These are phyloP conservation scores for Acronicta alni DNA, from an alignment of 2,888 invertebrate genomes.

Conservation along the genomic window DNA sequence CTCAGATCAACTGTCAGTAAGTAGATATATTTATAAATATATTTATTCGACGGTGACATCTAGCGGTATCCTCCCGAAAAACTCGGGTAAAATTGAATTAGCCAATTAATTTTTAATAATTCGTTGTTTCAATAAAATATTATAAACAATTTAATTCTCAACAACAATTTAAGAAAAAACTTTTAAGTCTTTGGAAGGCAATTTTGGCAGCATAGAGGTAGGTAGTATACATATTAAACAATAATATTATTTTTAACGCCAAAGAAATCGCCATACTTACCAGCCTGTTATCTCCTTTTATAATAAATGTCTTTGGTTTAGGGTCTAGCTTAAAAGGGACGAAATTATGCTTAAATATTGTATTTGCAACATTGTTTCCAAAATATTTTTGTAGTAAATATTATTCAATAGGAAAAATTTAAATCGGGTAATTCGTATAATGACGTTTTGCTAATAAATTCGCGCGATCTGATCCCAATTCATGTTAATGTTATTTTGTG, in stretches of 20 bases:
- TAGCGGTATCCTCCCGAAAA: constrained; percentile 23
- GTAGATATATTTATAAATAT: too few relatives aligned
- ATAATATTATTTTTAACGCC: too few relatives aligned
- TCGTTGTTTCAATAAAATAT: constrained; percentile 48
- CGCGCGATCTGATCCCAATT: constrained; percentile 69
- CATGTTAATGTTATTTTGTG: constrained; percentile 25
- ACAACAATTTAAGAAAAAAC: constrained; percentile 31
- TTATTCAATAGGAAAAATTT: constrained; percentile 37
- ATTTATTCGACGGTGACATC: constrained; percentile 13
- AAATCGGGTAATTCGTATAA: constrained; percentile 49
- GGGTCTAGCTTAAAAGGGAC: constrained; percentile 33
- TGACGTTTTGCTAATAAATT: constrained; percentile 69
- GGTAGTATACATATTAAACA: too few relatives aligned
- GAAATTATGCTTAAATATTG: constrained; percentile 32
- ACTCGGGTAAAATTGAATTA: constrained; percentile 23
- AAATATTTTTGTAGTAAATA: constrained; percentile 33
- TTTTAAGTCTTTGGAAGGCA: constrained; percentile 52
- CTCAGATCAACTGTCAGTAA: too few relatives aligned
- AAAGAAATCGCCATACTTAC: too few relatives aligned
- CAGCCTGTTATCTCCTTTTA: too few relatives aligned
- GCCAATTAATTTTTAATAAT: constrained; percentile 32
- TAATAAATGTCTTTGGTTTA: constrained; percentile 3
- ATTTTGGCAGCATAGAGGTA: constrained; percentile 59
- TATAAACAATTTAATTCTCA: constrained; percentile 24
- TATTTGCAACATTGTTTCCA: constrained; percentile 28